Conservation (phyloP, 2,888 invertebrate species). For the Adineta ricciae region DNA sequence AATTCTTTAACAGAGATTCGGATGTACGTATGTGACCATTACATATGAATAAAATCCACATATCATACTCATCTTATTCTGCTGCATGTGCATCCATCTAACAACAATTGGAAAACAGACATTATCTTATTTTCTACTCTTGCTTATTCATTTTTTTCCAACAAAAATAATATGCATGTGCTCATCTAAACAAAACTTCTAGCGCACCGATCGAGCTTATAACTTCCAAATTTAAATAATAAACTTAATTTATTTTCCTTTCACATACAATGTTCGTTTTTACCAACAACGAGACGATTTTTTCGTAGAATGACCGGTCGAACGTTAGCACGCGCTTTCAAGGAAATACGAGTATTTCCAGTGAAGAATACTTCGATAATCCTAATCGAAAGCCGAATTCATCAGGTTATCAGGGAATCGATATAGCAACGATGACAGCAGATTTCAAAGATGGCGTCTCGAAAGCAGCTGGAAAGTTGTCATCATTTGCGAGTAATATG, state of each 20-base stretch:
- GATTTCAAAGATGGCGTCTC: constrained; percentile 91
- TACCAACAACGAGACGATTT: neutral
- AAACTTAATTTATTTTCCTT: neutral
- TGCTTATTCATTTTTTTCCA: neutral
- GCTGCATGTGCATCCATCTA: neutral
- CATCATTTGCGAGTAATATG: constrained; percentile 82
- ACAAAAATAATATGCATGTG: neutral
- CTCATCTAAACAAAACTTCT: neutral
- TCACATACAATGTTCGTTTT: neutral
- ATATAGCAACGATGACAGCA: constrained; percentile 90
- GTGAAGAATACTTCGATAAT: constrained; percentile 78
- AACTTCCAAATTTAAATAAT: neutral
- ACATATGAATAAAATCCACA: neutral
- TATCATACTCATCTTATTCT: neutral
- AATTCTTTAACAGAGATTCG: constrained; percentile 69
- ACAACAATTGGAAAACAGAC: neutral
- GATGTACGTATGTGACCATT: neutral
- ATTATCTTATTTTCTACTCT: neutral
- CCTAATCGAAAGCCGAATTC: constrained; percentile 41
- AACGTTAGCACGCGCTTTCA: constrained; percentile 67
- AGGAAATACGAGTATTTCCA: constrained; percentile 86
- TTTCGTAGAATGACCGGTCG: constrained; percentile 48
- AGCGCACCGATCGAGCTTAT: neutral
- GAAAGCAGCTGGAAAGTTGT: constrained; percentile 88
- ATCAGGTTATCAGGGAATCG: constrained; percentile 51